Evolutionary conservation across 2,113 vertebrate genomes (phyloP), one percentile per base, ranked within the genome.

Genomic region (Galeopterus variegatus): DNA sequence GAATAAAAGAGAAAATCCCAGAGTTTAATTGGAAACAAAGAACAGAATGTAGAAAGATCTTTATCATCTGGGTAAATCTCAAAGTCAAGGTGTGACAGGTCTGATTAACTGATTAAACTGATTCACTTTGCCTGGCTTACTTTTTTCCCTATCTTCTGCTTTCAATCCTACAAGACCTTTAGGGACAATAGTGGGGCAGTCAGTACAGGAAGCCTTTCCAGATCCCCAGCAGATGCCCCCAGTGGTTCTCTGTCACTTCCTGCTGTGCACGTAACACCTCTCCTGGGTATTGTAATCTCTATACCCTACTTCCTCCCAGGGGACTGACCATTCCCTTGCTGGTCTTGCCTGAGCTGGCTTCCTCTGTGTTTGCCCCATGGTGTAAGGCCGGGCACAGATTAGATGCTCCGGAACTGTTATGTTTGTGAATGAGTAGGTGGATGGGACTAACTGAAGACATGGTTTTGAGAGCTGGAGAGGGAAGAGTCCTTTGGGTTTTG

Each of bases 1-100:
- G 31, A 93, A 83, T 70, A 28, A 70, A 85, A 94, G 62, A 96
- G 67, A 79, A 85, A 91, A 64, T 17, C 62, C 62, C 41, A 6
- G 17, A 5, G 14, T 92, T 88, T 89, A 91, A 28, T 52, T 90
- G 92, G 89, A 92, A 94, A 93, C 80, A 60, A 88, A 97, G 92
- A 87, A 33, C 0, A 21, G 88, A 62, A 86, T 62, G 36, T 31
- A 58, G 92, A 41, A 86, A 89, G 65, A 62, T 28, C 86, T 84
- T 90, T 76, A 84, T 94, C 90, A 88, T 23, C 69, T 10, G 7
- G 77, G 72, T 52, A 73, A 95, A 93, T 64, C 70, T 83, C 84
- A 58, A 67, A 94, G 80, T 93, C 65, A 67, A 76, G 89, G 75
- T 87, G 83, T 95, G 90, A 83, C 89, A 65, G 54, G 24, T 73